These are phyloP conservation scores for Leistus spinibarbis DNA, from an alignment of 2,888 invertebrate species.

Conservation along the genomic window DNA sequence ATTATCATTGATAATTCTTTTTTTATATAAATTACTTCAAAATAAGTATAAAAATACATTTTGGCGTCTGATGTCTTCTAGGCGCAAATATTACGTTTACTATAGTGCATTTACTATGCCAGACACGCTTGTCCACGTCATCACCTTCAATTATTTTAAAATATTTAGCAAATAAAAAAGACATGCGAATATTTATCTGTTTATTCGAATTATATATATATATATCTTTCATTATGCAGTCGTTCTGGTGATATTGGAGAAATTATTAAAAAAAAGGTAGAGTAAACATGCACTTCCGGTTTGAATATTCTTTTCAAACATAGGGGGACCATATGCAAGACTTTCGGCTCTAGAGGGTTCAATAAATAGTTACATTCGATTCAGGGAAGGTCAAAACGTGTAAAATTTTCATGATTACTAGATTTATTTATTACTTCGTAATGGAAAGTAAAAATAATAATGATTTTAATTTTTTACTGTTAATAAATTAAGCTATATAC, in stretches of 20 bases:
- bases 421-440: no score
- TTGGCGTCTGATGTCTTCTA: neutral
- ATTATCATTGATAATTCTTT: no score
- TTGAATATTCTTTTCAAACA: no score
- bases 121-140: neutral
- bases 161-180: neutral
- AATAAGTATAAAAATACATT: neutral
- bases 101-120: neutral
- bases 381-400: no score
- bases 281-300: no score
- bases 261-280: no score
- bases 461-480: neutral
- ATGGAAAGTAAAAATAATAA: neutral
- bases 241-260: neutral
- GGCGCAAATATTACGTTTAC: neutral
- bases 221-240: no score
- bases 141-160: neutral
- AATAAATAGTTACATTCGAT: no score
- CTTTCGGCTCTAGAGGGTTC: no score
- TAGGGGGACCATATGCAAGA: no score
- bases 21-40: neutral
- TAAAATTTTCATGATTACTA: no score
- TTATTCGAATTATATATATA: neutral
- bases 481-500: neutral
- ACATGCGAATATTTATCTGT: neutral